Base-by-base conservation (phyloP, 2,888 invertebrate species). In the Drosophila macrospina region DNA sequence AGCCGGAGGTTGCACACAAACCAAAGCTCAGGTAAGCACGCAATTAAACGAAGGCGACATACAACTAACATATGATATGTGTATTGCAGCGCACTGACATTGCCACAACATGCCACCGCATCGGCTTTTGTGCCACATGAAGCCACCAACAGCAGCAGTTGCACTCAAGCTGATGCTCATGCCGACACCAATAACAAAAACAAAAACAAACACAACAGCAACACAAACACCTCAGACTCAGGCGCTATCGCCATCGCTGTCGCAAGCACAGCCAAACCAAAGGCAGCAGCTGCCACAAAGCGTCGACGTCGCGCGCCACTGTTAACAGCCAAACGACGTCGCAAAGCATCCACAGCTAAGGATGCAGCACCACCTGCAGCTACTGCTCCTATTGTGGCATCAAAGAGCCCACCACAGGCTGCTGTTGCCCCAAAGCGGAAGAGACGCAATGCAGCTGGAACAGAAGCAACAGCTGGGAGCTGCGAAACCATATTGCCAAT, bases 231-330 rank as follows among this genome's bases (percentile, higher is more conserved):
- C 83, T 83, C 83, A 88, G 84, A 50, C 60, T 52, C 79, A 30
- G 69, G 5, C 6, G 26, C 57, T 47, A 47, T 11, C 16, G 11
- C 47, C 16, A 32, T 10, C 13, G 6, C 57, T 16, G 41, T 16
- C 10, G 11, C 56, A 36, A 47, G 15, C 41, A 54, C 26, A 52
- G 61, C 30, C 28, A 74, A 80, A 63, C 68, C 85, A 48, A 86
- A 78, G 68, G 56, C 81, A 68, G n/a, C 61, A 45, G 47, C 10
- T 42, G 42, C 61, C 26, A 51, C 56, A 30, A 86, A 85, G 57
- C 89, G 89, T 32, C 69, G 89, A 48, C 89, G 88, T 16, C 85
- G 82, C 20, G 86, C 70, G 30, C 80, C 85, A 26, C 65, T 82
- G 24, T 54, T 70, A 6, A 69, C 86, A 26, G 51, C 63, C 24